Conservation (phyloP, 2,797 vertebrate species). For the Loris lydekkerianus region DNA sequence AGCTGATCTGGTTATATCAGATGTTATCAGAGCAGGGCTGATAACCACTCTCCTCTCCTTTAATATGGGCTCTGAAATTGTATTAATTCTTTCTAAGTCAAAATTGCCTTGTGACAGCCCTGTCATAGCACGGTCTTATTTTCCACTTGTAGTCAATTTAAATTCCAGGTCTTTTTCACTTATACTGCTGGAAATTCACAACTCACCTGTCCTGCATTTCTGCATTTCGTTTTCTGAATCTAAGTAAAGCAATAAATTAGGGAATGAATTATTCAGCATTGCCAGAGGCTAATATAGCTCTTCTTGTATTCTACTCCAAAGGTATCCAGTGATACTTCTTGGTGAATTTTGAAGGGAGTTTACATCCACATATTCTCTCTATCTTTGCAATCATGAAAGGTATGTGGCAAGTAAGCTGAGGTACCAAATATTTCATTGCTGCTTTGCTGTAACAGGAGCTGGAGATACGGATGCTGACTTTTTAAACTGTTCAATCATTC, state of each 20-base stretch:
- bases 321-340: background rate
- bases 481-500: background rate
- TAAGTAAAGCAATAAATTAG: constrained; percentile 66
- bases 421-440: background rate
- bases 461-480: background rate
- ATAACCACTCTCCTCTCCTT: constrained; percentile 8
- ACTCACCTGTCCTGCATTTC: constrained; percentile 41
- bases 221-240: constrained; percentile 54
- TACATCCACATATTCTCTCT: background rate
- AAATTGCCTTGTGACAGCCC: constrained; percentile 42
- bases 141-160: constrained; percentile 23
- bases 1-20: background rate
- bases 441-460: background rate
- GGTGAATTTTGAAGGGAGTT: background rate
- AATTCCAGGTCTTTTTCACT: constrained; percentile 46
- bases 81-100: constrained; percentile 57
- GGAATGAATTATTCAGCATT: constrained; percentile 69
- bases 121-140: constrained; percentile 11
- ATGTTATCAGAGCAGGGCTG: background rate
- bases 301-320: constrained; percentile 47
- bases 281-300: constrained; percentile 12
- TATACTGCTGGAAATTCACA: constrained; percentile 54
- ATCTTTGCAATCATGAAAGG: background rate
- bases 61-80: background rate
- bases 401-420: background rate